Evolutionary conservation across 2,113 vertebrate genomes (phyloP), one percentile per base, ranked within the genome.

Genomic region (Lota lota): DNA sequence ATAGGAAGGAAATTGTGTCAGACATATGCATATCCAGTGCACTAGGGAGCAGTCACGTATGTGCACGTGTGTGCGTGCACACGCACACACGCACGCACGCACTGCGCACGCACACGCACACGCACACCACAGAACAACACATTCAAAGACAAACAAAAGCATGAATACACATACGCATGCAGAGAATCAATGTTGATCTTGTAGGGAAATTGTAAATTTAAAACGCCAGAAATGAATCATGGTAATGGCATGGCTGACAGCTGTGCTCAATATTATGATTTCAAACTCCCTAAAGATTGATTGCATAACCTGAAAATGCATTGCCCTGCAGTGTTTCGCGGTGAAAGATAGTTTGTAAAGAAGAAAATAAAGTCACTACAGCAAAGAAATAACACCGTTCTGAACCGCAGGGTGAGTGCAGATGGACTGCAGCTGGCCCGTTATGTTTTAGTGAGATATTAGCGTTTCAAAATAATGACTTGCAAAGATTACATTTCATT

Each of bases 221-320:
- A 90, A 92, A 91, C 76, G 84, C 87, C 87, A 91, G 76, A 87
- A 91, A 93, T 93, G 87, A 92, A 93, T 93, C 92, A 92, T 85
- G 84, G 83, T 93, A 92, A 93, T 93, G 88, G 90, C 87, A 89
- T 72, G 80, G 86, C 85, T 91, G 92, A 91, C 92, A 92, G 88
- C 81, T 84, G 78, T 83, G 88, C 88, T 93, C 90, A 92, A 91
- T 92, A 92, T 92, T 92, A 90, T 89, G 85, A 90, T 91, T 93
- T 90, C 86, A 88, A 88, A 86, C 77, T 81, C 85, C 79, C 83
- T 70, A 88, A 92, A 92, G 92, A 93, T 92, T 91, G 89, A 93
- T 93, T 89, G 85, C 87, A 83, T 92, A 89, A 91, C 82, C 84
- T 82, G 75, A 81, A 85, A 86, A 84, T 83, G 75, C 79, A 87